Evolutionary conservation across 2,113 vertebrate species (phyloP).

Genomic region (Montifringilla adamsi): DNA sequence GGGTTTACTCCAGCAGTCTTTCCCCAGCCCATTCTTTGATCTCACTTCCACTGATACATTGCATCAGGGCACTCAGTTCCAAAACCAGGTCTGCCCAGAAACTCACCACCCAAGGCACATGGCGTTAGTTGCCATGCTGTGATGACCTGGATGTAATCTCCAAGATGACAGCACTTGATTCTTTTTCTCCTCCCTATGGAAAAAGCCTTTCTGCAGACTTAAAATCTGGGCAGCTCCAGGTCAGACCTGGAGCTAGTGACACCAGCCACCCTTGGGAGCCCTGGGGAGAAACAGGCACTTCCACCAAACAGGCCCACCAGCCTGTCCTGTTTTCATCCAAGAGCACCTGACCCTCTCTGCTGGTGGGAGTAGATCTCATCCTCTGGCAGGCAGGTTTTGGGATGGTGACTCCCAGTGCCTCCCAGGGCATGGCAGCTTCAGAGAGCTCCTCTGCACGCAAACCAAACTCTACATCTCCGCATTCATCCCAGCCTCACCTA

Average conservation of each 20-base stretch:
- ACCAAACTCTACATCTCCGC: not conserved
- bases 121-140: not conserved
- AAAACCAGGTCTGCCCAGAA: not conserved
- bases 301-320: not conserved
- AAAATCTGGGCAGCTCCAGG: not conserved
- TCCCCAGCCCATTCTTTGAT: not conserved
- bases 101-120: accelerated
- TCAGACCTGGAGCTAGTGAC: not conserved
- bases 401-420: not conserved
- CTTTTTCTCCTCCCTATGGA: not conserved
- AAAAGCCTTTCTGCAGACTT: not conserved
- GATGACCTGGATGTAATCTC: not conserved
- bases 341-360: accelerated
- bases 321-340: accelerated
- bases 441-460: not conserved
- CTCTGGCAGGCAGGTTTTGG: not conserved
- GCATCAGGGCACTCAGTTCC: not conserved
- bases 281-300: accelerated
- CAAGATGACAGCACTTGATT: not conserved
- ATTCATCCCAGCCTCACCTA: not conserved
- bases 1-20: not conserved
- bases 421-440: not conserved
- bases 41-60: accelerated
- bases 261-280: not conserved
- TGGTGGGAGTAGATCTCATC: not conserved